Conservation (phyloP, 2,113 vertebrate genomes). For the Heteronetta atricapilla region DNA sequence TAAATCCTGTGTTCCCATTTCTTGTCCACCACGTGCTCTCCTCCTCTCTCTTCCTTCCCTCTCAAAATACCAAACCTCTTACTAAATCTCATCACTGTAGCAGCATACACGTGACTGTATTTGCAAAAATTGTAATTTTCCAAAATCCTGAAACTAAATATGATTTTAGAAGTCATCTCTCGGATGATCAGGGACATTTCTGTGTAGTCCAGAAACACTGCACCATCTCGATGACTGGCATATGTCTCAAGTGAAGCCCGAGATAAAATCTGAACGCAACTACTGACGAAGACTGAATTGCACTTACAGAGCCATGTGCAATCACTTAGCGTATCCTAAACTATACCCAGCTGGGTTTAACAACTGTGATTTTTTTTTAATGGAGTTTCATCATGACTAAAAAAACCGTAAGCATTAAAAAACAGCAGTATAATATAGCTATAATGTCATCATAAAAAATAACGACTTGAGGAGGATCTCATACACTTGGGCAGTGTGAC, state of each 20-base stretch:
- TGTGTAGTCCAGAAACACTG: not conserved
- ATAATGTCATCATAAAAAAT: not conserved
- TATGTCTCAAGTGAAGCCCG: not conserved
- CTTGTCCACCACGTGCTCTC: not conserved
- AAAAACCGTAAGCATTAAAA: not conserved
- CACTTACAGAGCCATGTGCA: not conserved
- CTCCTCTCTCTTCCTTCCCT: not conserved
- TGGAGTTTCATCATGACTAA: not conserved
- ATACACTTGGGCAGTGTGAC: not conserved
- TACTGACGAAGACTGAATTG: not conserved
- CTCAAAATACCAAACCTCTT: not conserved
- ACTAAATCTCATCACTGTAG: not conserved
- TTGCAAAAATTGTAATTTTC: not conserved
- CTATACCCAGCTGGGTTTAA: not conserved
- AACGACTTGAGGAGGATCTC: not conserved
- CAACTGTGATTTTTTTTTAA: not conserved
- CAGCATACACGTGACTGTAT: not conserved
- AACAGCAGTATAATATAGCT: not conserved
- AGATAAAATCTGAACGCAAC: not conserved
- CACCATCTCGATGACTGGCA: not conserved
- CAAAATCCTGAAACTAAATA: not conserved
- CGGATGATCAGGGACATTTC: not conserved
- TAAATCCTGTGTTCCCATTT: not conserved
- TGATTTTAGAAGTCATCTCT: not conserved
- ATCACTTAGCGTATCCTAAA: not conserved